A percentile compares a stretch with the other conserved stretches of the same genome.
phyloP scores from a whole-genome alignment of 2,888 invertebrate species.

The Cosmopolites sordidus region DNA sequence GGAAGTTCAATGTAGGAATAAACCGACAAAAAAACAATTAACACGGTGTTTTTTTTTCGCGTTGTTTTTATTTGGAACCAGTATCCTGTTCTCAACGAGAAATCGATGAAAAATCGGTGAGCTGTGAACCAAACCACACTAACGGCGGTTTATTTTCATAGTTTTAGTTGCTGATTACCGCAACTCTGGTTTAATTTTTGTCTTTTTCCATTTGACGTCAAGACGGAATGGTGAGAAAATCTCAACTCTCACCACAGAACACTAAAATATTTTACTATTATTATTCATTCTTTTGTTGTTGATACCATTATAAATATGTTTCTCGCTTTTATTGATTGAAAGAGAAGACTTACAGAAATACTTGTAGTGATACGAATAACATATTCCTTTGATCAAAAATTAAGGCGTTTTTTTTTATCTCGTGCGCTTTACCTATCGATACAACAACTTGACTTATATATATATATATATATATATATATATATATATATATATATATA shows the following conservation, averaged over 20 bases:
- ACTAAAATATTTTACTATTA: no score
- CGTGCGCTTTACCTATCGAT: no score
- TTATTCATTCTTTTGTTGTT: no score
- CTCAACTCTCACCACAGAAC: neutral
- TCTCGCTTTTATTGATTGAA: no score
- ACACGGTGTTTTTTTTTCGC: neutral
- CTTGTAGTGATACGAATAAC: no score
- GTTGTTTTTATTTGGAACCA: neutral
- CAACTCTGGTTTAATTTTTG: constrained; percentile 11
- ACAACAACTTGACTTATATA: no score
- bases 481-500: no score
- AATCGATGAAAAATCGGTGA: constrained; percentile 17
- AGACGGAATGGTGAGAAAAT: neutral
- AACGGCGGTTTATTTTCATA: constrained; percentile 18
- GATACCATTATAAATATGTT: no score
- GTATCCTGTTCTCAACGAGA: constrained; percentile 21
- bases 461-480: no score
- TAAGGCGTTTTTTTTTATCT: no score
- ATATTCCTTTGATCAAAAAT: no score
- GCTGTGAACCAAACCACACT: constrained; percentile 18
- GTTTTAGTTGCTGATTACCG: constrained; percentile 21
- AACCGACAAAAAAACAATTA: constrained; percentile 1
- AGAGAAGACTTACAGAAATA: no score
- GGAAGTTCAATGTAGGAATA: neutral
- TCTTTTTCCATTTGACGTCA: constrained; percentile 5